Conservation (phyloP, 2,797 vertebrate genomes). For the Pitangus sulphuratus region DNA sequence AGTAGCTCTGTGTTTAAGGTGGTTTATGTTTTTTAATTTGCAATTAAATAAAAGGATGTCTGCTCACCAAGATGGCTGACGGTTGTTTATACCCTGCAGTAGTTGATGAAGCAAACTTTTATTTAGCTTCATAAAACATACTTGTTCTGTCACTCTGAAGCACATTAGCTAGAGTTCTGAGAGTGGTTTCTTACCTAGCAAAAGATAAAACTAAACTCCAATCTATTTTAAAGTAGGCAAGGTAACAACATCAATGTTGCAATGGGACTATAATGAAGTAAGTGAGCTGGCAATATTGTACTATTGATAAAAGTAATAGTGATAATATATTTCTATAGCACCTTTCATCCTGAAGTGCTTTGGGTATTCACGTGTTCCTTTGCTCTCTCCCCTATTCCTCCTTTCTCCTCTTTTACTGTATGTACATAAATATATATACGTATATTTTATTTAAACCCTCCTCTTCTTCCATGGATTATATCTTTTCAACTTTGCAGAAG, state of each 20-base stretch:
- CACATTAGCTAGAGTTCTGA: constrained; percentile 28
- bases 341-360: constrained; percentile 10
- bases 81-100: constrained; percentile 62
- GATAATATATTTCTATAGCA: constrained; percentile 47
- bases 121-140: constrained; percentile 67
- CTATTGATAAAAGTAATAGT: constrained; percentile 27
- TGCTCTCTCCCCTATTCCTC: background rate
- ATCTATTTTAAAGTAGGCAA: constrained; percentile 43
- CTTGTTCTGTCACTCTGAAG: constrained; percentile 36
- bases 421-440: background rate
- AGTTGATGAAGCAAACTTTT: constrained; percentile 63
- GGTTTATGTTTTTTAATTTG: constrained; percentile 79
- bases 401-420: background rate
- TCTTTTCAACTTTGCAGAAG: background rate
- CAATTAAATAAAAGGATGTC: constrained; percentile 76
- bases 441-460: background rate
- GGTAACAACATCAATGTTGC: constrained; percentile 26
- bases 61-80: constrained; percentile 65
- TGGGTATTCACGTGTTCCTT: background rate
- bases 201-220: constrained; percentile 50
- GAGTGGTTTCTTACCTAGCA: constrained; percentile 4
- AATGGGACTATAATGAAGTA: constrained; percentile 40
- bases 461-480: background rate
- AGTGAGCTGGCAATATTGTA: constrained; percentile 38
- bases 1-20: constrained; percentile 69